Evolutionary conservation across 2,888 invertebrate species (phyloP).

Genomic region (Tipula unca): DNA sequence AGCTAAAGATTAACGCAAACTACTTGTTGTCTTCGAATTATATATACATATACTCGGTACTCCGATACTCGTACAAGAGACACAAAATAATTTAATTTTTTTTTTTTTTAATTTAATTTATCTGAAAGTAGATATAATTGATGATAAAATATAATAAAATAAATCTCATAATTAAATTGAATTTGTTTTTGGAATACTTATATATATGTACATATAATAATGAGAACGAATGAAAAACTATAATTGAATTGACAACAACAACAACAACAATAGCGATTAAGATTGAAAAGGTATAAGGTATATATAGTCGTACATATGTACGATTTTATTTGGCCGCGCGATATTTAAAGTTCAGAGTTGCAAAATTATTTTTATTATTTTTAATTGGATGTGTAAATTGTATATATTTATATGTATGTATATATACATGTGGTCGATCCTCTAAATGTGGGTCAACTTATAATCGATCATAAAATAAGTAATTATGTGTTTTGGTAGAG

Average conservation of each 20-base stretch:
- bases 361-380: neutral
- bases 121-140: constrained; percentile 8
- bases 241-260: neutral
- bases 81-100: neutral
- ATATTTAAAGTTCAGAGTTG: neutral
- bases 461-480: neutral
- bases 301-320: neutral
- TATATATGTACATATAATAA: neutral
- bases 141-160: neutral
- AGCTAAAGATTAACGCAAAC: neutral
- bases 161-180: constrained; percentile 1
- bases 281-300: neutral
- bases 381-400: neutral
- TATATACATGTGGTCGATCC: neutral
- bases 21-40: neutral
- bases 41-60: neutral
- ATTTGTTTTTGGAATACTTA: neutral
- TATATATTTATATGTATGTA: too few relatives aligned
- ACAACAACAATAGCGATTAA: neutral
- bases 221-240: neutral
- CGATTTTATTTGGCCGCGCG: neutral
- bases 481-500: neutral
- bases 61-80: neutral
- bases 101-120: neutral
- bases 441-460: neutral